Percentiles rank a stretch among this genome's conserved stretches.
phyloP scores from a whole-genome alignment of 2,797 vertebrate genomes.

The Catharus ustulatus region DNA sequence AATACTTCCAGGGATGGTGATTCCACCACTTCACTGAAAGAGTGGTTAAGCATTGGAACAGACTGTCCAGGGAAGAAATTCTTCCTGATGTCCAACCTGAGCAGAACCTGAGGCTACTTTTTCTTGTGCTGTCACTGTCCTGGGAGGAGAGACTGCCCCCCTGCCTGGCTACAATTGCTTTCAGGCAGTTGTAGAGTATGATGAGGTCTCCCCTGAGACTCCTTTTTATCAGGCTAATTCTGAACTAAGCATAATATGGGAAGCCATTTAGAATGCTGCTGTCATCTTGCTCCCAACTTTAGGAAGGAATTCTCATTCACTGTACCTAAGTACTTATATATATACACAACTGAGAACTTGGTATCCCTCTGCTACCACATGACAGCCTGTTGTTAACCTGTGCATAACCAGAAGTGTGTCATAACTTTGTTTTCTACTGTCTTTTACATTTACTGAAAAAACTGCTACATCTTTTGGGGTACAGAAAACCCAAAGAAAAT shows the following conservation, averaged over 20 bases:
- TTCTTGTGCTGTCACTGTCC: too few species aligned
- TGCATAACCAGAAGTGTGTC: background rate
- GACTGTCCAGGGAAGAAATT: background rate
- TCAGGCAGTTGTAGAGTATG: background rate
- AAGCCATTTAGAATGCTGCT: background rate
- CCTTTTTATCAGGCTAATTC: background rate
- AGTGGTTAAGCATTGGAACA: background rate
- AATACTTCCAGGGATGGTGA: background rate
- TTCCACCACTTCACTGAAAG: background rate
- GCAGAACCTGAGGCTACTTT: too few species aligned
- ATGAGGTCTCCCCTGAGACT: background rate
- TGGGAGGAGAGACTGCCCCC: accelerated
- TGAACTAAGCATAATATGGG: background rate
- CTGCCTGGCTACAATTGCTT: background rate
- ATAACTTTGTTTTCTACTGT: background rate
- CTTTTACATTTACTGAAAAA: background rate
- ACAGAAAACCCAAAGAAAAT: background rate
- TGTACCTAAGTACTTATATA: background rate
- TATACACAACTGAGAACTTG: background rate
- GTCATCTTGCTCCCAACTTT: background rate
- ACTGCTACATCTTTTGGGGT: background rate
- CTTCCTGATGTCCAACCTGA: too few species aligned
- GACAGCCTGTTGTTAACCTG: background rate
- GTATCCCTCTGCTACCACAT: background rate
- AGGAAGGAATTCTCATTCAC: background rate